These are phyloP conservation scores for Andrena camellia DNA, from an alignment of 2,888 invertebrate species.

Conservation along the genomic window DNA sequence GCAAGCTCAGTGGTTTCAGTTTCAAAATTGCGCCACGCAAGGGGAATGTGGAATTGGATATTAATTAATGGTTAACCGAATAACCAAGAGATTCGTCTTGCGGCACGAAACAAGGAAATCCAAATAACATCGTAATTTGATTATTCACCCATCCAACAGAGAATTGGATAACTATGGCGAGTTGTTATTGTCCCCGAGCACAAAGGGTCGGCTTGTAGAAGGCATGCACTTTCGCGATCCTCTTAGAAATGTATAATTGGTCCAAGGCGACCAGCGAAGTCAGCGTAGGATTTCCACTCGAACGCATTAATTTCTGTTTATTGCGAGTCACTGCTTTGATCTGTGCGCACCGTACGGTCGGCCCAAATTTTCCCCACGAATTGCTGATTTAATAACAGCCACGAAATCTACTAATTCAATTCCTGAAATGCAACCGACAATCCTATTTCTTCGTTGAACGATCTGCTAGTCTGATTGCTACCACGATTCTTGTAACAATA, in stretches of 20 bases:
- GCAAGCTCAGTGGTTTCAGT: neutral
- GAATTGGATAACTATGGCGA: constrained; percentile 76
- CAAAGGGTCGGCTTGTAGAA: constrained; percentile 74
- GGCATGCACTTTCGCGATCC: constrained; percentile 55
- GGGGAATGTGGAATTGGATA: constrained; percentile 74
- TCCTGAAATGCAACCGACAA: neutral
- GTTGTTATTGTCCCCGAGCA: constrained; percentile 67
- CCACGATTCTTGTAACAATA: neutral
- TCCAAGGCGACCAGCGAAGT: constrained; percentile 67
- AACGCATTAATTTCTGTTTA: constrained; percentile 64
- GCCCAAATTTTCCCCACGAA: constrained; percentile 7
- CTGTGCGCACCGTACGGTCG: neutral
- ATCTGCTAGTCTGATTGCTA: too few species aligned
- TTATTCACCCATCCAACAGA: constrained; percentile 74
- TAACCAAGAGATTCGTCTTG: constrained; percentile 47
- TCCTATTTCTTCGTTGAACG: neutral
- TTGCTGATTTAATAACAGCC: constrained; percentile 30
- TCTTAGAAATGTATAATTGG: constrained; percentile 73
- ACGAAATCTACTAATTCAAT: neutral
- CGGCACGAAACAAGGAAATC: constrained; percentile 56
- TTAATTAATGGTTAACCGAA: constrained; percentile 74
- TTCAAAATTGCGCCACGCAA: neutral
- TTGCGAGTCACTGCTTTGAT: constrained; percentile 38
- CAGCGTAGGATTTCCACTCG: constrained; percentile 72
- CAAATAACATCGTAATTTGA: constrained; percentile 75